Conservation (phyloP, 2,888 invertebrate genomes). For the Meta bourneti region DNA sequence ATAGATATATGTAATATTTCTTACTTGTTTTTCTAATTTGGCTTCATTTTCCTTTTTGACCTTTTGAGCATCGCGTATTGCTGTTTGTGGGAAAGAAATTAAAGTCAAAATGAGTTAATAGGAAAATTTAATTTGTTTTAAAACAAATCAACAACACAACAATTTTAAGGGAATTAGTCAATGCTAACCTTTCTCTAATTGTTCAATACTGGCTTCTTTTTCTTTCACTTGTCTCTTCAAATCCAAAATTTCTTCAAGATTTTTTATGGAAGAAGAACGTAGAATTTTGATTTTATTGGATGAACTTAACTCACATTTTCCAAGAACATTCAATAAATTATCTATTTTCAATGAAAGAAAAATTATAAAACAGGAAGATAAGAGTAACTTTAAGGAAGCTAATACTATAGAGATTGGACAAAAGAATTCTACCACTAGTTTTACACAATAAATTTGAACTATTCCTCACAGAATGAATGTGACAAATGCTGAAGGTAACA, state of each 20-base stretch:
- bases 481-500: too few species aligned
- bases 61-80: not conserved
- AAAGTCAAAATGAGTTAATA: not conserved
- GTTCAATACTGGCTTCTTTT: conserved; percentile 41
- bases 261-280: not conserved
- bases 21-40: conserved; percentile 12
- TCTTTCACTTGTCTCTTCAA: conserved; percentile 38
- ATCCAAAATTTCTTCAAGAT: conserved; percentile 4
- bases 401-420: too few species aligned
- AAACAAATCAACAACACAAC: not conserved
- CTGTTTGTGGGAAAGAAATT: not conserved
- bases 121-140: not conserved
- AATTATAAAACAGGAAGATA: not conserved
- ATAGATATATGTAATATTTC: too few species aligned
- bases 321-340: conserved; percentile 4
- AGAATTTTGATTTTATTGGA: not conserved
- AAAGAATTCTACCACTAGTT: too few species aligned
- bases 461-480: too few species aligned
- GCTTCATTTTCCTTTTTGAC: conserved; percentile 8
- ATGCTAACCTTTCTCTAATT: conserved; percentile 51
- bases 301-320: conserved; percentile 29
- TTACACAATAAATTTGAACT: too few species aligned
- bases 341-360: not conserved
- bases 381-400: too few species aligned
- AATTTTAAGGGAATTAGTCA: not conserved